phyloP scores from a whole-genome alignment of 2,888 invertebrate species.

The Malthinus seriepunctatus region DNA sequence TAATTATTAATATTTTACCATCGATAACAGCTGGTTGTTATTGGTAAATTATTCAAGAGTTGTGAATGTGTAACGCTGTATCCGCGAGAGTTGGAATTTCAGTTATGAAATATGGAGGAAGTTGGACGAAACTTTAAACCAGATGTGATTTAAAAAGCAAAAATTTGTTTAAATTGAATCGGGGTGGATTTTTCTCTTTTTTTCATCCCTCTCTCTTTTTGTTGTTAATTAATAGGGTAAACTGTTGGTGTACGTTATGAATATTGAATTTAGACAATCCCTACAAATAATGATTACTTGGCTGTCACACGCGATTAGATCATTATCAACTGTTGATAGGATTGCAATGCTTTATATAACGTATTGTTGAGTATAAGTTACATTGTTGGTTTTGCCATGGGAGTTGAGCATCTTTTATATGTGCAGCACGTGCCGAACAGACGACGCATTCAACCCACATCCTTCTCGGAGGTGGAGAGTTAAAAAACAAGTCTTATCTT shows the following conservation, averaged over 20 bases:
- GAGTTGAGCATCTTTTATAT: conserved; percentile 33
- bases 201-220: neutral
- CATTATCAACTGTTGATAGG: conserved; percentile 37
- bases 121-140: conserved; percentile 25
- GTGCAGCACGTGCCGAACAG: conserved; percentile 33
- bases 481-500: conserved; percentile 36
- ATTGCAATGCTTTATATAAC: conserved; percentile 21
- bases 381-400: conserved; percentile 33
- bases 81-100: conserved; percentile 20
- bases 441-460: conserved; percentile 30
- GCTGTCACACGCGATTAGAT: conserved; percentile 37
- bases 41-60: conserved; percentile 31
- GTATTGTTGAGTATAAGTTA: conserved; percentile 29
- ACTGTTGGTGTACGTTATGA: conserved; percentile 32
- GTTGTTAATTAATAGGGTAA: conserved; percentile 34
- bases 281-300: conserved; percentile 32
- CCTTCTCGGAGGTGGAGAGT: conserved; percentile 12
- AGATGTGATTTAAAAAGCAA: conserved; percentile 12
- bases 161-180: too few relatives aligned
- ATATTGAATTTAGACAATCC: conserved; percentile 38
- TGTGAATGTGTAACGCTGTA: conserved; percentile 29
- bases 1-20: neutral
- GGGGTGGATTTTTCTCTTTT: too few relatives aligned
- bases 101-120: conserved; percentile 32
- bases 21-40: conserved; percentile 26